phyloP scores from a whole-genome alignment of 2,888 invertebrate genomes.

The Drosophila subsilvestris region DNA sequence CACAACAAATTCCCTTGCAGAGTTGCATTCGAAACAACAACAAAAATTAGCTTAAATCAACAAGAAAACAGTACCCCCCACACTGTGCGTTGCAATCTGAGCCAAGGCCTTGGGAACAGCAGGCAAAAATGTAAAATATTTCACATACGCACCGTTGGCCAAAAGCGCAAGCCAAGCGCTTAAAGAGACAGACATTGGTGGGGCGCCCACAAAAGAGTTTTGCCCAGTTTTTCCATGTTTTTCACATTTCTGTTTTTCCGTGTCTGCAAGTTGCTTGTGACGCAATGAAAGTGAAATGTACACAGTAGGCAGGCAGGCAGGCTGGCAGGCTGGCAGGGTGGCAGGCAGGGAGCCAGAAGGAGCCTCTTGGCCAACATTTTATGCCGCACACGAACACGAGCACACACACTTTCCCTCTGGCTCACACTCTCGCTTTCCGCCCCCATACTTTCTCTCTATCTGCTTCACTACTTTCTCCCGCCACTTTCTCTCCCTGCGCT shows the following conservation, averaged over 20 bases:
- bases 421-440: not conserved
- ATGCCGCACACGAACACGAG: conserved; percentile 42
- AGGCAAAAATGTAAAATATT: conserved; percentile 44
- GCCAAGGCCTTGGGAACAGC: conserved; percentile 35
- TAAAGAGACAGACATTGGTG: conserved; percentile 40
- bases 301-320: conserved; percentile 1
- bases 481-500: conserved; percentile 1
- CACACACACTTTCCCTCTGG: conserved; percentile 21
- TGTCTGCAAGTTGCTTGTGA: conserved; percentile 37
- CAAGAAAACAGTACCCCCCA: conserved; percentile 22
- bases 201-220: conserved; percentile 17
- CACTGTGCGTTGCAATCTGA: conserved; percentile 41
- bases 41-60: conserved; percentile 64
- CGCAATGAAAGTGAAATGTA: conserved; percentile 45
- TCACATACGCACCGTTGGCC: conserved; percentile 66
- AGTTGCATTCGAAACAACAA: conserved; percentile 7
- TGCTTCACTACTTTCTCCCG: not conserved
- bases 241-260: conserved; percentile 16
- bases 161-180: conserved; percentile 56
- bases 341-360: not conserved
- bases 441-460: conserved; percentile 4
- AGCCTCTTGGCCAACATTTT: conserved; percentile 45
- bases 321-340: not conserved
- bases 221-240: conserved; percentile 21
- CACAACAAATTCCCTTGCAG: conserved; percentile 1